Conservation (phyloP, 2,797 vertebrate species). For the Xerus rutilus region DNA sequence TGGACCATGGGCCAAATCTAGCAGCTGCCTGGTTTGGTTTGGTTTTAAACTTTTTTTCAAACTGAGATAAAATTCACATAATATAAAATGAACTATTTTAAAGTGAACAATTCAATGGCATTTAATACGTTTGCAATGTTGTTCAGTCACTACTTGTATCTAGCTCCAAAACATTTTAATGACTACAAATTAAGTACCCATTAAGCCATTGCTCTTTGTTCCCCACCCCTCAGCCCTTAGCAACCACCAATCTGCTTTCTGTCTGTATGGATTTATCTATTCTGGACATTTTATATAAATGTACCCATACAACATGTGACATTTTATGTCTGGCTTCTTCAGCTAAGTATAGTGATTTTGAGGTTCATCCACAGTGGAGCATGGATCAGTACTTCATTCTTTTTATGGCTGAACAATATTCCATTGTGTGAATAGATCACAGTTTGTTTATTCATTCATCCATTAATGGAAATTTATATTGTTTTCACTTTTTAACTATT, state of each 20-base stretch:
- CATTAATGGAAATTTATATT: background rate
- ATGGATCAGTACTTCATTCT: background rate
- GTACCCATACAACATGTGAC: background rate
- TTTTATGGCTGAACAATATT: constrained; percentile 10
- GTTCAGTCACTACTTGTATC: background rate
- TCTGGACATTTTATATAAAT: background rate
- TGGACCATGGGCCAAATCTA: background rate
- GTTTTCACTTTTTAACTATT: background rate
- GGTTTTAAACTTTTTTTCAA: background rate
- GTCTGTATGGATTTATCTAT: background rate
- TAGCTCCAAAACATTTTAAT: background rate
- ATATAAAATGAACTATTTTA: constrained; percentile 37
- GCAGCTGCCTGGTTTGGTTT: background rate
- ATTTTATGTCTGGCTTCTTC: background rate
- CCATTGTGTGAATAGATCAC: background rate
- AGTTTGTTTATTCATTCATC: background rate
- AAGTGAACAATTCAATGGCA: background rate
- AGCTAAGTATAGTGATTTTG: background rate
- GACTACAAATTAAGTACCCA: background rate
- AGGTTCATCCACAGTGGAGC: background rate
- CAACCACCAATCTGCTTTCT: background rate
- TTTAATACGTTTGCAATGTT: background rate
- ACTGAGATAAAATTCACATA: background rate
- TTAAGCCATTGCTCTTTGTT: background rate
- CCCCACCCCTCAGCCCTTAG: background rate